Evolutionary conservation across 2,113 vertebrate species (phyloP).

Genomic region (Poecilia latipinna): DNA sequence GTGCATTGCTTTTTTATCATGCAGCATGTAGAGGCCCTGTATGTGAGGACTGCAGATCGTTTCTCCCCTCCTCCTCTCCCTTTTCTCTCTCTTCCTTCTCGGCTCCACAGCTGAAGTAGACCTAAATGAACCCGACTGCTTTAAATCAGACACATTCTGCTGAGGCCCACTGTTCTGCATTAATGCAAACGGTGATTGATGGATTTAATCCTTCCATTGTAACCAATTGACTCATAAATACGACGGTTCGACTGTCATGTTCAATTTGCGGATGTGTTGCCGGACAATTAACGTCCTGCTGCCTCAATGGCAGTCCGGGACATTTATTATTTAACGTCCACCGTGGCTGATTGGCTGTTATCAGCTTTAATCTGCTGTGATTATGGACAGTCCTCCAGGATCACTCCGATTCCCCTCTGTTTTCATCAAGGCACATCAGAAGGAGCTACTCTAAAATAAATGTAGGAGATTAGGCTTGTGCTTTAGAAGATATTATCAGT

Average conservation of each 20-base stretch:
- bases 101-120: slow-evolving; percentile 30
- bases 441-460: background rate
- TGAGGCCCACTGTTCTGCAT: slow-evolving; percentile 49
- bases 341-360: slow-evolving; percentile 65
- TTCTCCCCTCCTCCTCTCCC: background rate
- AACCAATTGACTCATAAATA: slow-evolving; percentile 76
- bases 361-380: slow-evolving; percentile 61
- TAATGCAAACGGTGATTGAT: slow-evolving; percentile 60
- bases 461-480: background rate
- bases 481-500: slow-evolving; percentile 7
- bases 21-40: slow-evolving; percentile 56
- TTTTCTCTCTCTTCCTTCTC: background rate
- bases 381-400: slow-evolving; percentile 44
- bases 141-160: slow-evolving; percentile 45
- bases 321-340: slow-evolving; percentile 72
- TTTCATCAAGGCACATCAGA: slow-evolving; percentile 9
- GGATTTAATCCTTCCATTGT: slow-evolving; percentile 70
- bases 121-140: slow-evolving; percentile 14
- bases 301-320: slow-evolving; percentile 59
- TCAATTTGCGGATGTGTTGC: slow-evolving; percentile 73
- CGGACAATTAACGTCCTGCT: slow-evolving; percentile 71
- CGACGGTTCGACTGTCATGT: slow-evolving; percentile 73
- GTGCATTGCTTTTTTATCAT: slow-evolving; percentile 63
- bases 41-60: slow-evolving; percentile 60
- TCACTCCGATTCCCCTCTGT: slow-evolving; percentile 17